Conservation (phyloP, 1,140 invertebrate species). For the Eriocheir sinensis region DNA sequence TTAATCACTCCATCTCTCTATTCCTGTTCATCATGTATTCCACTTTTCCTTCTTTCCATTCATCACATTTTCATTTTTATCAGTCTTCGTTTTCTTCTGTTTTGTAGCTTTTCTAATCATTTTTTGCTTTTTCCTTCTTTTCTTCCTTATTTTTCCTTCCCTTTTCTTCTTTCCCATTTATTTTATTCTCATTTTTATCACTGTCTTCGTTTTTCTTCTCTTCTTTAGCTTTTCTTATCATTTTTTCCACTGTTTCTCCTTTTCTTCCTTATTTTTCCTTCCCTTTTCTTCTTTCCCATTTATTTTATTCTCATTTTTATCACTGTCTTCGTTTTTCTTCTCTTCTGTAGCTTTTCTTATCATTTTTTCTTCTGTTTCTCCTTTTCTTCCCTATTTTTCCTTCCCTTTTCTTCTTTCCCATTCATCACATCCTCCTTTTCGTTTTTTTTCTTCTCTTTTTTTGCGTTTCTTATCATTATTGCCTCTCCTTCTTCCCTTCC, state of each 20-base stretch:
- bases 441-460: too few relatives aligned
- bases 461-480: background rate
- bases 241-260: too few relatives aligned
- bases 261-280: background rate
- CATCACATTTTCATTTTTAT: background rate
- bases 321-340: background rate
- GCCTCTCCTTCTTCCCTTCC: background rate
- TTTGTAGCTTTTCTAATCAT: too few relatives aligned
- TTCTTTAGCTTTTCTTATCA: background rate
- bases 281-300: too few relatives aligned
- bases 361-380: background rate
- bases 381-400: background rate
- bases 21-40: background rate
- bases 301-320: background rate
- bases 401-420: background rate
- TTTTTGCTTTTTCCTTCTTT: background rate
- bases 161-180: background rate
- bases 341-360: background rate
- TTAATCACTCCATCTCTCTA: background rate
- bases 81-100: too few relatives aligned
- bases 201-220: background rate
- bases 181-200: background rate
- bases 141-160: background rate
- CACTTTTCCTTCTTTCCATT: background rate
- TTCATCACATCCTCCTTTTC: too few relatives aligned